Percentiles rank a stretch among this genome's conserved stretches.
Conservation (phyloP, 2,888 invertebrate genomes). For the Acleris holmiana region DNA sequence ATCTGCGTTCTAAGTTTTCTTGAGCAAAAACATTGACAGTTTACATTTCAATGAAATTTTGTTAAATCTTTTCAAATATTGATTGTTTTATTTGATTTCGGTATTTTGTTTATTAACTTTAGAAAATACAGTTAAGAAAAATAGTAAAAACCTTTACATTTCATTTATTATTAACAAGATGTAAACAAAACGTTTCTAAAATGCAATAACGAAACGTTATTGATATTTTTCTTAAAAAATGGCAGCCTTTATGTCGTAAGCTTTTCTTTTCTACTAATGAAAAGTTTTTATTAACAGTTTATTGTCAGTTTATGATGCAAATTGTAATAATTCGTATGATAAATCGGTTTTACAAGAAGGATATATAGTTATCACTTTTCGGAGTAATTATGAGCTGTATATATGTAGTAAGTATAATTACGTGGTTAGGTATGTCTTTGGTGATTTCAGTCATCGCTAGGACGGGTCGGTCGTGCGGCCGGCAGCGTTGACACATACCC, state of each 20-base stretch:
- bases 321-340: constrained; percentile 59
- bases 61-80: too few species aligned
- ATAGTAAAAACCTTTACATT: background rate
- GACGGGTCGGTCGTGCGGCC: constrained; percentile 29
- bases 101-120: too few species aligned
- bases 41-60: too few species aligned
- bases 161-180: background rate
- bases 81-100: too few species aligned
- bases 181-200: constrained; percentile 26
- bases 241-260: constrained; percentile 83
- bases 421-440: constrained; percentile 71
- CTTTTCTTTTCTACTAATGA: constrained; percentile 74
- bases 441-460: constrained; percentile 44
- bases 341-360: constrained; percentile 53
- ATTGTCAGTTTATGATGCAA: constrained; percentile 68
- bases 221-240: constrained; percentile 62
- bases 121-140: too few species aligned
- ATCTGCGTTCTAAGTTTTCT: too few species aligned
- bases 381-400: constrained; percentile 65
- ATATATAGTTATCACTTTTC: constrained; percentile 58
- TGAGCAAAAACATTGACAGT: too few species aligned
- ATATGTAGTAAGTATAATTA: constrained; percentile 74
- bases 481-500: constrained; percentile 13
- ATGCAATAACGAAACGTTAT: constrained; percentile 37
- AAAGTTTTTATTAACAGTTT: constrained; percentile 71